These are phyloP conservation scores for Eupeodes latifasciatus DNA, from an alignment of 2,888 invertebrate species.

Conservation along the genomic window DNA sequence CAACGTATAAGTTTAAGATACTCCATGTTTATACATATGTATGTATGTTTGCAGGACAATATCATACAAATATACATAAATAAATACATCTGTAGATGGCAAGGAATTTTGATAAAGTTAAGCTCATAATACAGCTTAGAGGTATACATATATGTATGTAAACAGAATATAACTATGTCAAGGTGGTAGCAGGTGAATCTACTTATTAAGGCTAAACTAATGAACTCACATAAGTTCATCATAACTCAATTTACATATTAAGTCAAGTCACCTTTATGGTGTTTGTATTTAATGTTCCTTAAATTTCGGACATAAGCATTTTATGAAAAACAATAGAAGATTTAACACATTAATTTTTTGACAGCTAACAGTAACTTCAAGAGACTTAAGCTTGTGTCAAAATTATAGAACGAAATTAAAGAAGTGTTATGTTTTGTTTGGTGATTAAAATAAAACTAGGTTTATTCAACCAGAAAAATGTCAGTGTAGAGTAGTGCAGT, in stretches of 20 bases:
- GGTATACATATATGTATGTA: no score
- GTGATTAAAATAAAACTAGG: no score
- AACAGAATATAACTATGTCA: background rate
- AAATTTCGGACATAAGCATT: background rate
- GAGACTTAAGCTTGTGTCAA: no score
- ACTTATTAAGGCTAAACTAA: conserved; percentile 6
- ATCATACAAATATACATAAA: no score
- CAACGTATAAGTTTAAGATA: background rate
- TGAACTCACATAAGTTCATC: conserved; percentile 11
- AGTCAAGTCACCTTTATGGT: background rate
- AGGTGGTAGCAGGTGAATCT: background rate
- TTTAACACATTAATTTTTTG: no score
- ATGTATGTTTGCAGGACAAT: background rate
- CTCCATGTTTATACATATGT: background rate
- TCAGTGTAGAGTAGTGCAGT: no score
- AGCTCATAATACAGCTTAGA: conserved; percentile 22
- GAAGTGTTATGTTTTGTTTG: no score
- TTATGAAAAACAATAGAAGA: no score
- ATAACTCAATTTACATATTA: conserved; percentile 24
- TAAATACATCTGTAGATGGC: background rate
- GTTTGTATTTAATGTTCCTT: background rate
- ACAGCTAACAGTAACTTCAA: no score
- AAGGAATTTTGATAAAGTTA: conserved; percentile 24
- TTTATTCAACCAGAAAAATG: no score
- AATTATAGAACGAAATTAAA: no score